Percentiles rank a stretch among this genome's conserved stretches.
Evolutionary conservation across 2,797 vertebrate species (phyloP).

Genomic region (Ctenochaetus hawaiiensis): DNA sequence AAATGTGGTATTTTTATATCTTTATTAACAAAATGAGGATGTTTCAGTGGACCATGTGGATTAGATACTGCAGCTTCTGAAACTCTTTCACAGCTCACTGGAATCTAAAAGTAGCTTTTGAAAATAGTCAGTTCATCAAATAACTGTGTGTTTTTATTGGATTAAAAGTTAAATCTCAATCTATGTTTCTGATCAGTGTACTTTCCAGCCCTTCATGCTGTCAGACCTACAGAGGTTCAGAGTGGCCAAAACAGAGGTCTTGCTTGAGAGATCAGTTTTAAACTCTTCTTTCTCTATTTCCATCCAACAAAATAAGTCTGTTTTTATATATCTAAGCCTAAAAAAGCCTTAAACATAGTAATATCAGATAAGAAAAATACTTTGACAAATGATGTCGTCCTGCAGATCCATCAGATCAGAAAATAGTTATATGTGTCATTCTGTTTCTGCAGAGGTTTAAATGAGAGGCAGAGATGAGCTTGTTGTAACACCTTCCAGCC

Average conservation of each 20-base stretch:
- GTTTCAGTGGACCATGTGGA: neutral
- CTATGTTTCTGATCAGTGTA: neutral
- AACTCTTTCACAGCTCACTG: conserved; percentile 3
- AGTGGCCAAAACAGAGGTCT: neutral
- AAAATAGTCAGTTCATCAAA: neutral
- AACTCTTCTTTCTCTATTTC: neutral
- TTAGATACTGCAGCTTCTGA: neutral
- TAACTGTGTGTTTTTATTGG: neutral
- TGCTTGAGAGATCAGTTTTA: too few relatives aligned
- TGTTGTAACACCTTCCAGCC: conserved; percentile 6
- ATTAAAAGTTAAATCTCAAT: too few relatives aligned
- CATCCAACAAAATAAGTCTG: neutral
- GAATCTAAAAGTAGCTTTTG: conserved; percentile 5
- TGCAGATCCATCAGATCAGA: too few relatives aligned
- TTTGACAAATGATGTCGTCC: neutral
- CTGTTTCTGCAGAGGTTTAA: too few relatives aligned
- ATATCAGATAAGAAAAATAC: neutral
- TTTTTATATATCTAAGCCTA: neutral
- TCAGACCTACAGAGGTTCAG: neutral
- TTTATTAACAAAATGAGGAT: neutral
- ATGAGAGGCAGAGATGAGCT: neutral
- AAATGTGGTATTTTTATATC: neutral
- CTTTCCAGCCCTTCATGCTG: neutral
- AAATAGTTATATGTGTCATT: too few relatives aligned
- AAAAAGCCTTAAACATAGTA: neutral